These are phyloP conservation scores for Volucella bombylans DNA, from an alignment of 2,888 invertebrate species.

Conservation along the genomic window DNA sequence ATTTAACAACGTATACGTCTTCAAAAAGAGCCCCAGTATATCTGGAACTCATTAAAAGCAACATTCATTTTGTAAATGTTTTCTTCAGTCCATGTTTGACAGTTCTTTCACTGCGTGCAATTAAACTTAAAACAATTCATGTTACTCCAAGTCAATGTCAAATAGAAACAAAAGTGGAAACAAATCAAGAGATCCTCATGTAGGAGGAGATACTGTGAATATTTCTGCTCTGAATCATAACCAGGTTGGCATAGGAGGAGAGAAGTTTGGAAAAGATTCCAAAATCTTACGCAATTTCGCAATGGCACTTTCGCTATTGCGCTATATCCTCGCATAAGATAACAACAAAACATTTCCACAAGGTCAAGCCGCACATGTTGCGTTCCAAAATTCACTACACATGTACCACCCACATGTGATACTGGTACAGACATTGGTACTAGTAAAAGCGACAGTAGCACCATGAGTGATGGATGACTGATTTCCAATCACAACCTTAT, in stretches of 20 bases:
- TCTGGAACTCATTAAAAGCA: not conserved
- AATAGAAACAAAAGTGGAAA: slow-evolving; percentile 35
- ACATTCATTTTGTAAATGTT: slow-evolving; percentile 21
- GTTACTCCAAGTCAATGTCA: slow-evolving; percentile 63
- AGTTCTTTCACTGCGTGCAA: slow-evolving; percentile 12
- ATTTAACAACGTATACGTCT: slow-evolving; percentile 11
- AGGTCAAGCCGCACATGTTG: slow-evolving; percentile 49
- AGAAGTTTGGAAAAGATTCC: slow-evolving; percentile 41
- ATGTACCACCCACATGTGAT: slow-evolving; percentile 16
- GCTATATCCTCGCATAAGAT: slow-evolving; percentile 41
- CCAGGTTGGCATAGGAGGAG: slow-evolving; percentile 11
- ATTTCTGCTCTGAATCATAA: slow-evolving; percentile 57
- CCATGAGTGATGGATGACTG: slow-evolving; percentile 45
- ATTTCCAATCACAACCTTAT: slow-evolving; percentile 46
- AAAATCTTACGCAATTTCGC: slow-evolving; percentile 54
- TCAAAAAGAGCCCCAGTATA: slow-evolving; percentile 31
- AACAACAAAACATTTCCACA: slow-evolving; percentile 27
- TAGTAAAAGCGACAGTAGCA: slow-evolving; percentile 4
- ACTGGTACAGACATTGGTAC: not conserved
- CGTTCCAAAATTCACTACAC: slow-evolving; percentile 18
- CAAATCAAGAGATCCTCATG: slow-evolving; percentile 24
- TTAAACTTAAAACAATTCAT: slow-evolving; percentile 49
- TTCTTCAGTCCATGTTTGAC: not conserved
- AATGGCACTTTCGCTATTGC: slow-evolving; percentile 65
- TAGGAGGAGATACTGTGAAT: slow-evolving; percentile 39